Evolutionary conservation across 2,113 vertebrate genomes (phyloP).

Genomic region (Scopus umbretta): DNA sequence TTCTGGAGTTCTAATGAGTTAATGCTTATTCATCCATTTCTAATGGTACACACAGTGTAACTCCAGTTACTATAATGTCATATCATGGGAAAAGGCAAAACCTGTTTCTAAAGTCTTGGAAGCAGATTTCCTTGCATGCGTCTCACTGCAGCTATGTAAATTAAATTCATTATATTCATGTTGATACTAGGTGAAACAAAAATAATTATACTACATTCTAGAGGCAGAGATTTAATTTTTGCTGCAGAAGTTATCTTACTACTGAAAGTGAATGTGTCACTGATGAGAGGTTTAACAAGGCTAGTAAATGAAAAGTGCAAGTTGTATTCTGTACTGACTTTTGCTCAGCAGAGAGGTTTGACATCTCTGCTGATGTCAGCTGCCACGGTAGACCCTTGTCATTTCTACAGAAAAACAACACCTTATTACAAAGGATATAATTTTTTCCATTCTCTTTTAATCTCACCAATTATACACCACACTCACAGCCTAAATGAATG

Average conservation of each 20-base stretch:
- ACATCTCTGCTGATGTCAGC: slow-evolving; percentile 28
- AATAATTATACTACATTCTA: not conserved
- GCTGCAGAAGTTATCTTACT: not conserved
- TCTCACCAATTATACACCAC: not conserved
- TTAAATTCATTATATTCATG: not conserved
- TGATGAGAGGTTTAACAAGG: slow-evolving; percentile 1
- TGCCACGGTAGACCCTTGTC: not conserved
- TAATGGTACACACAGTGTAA: not conserved
- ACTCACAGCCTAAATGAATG: not conserved
- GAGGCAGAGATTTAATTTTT: not conserved
- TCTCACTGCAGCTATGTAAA: not conserved
- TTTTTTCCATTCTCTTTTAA: not conserved
- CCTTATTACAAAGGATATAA: not conserved
- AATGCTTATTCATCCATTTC: not conserved
- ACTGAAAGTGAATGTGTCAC: not conserved
- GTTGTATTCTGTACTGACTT: not conserved
- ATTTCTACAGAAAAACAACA: not conserved
- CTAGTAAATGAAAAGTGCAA: not conserved
- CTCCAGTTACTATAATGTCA: not conserved
- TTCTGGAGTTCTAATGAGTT: not conserved
- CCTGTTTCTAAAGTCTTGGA: not conserved
- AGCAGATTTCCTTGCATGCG: rapidly evolving
- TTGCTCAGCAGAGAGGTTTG: slow-evolving; percentile 4
- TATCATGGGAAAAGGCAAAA: not conserved
- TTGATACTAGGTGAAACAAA: not conserved